Conservation (phyloP, 2,113 vertebrate genomes). For the Struthio camelus region DNA sequence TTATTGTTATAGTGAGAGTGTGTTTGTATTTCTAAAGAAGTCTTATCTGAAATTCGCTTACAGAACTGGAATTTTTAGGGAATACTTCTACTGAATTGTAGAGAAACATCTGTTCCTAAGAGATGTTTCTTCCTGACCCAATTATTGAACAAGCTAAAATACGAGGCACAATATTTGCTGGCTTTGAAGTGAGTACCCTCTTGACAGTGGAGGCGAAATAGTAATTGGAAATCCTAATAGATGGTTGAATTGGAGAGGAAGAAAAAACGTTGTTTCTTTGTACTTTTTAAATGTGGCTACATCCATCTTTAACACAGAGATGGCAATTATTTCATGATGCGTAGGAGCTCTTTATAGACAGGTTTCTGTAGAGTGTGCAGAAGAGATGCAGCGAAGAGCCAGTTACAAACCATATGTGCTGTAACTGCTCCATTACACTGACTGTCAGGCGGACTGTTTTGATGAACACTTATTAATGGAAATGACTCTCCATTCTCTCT, state of each 20-base stretch:
- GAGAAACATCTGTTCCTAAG: not conserved
- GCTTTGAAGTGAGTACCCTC: not conserved
- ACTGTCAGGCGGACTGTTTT: not conserved
- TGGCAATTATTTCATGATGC: not conserved
- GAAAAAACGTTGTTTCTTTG: not conserved
- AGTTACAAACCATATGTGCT: not conserved
- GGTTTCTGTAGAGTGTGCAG: not conserved
- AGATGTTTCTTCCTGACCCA: not conserved
- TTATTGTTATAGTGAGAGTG: not conserved
- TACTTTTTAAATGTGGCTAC: not conserved
- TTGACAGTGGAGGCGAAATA: not conserved
- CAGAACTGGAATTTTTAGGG: not conserved
- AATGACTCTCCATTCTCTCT: not conserved
- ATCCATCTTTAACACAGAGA: not conserved
- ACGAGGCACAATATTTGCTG: accelerated
- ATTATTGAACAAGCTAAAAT: not conserved
- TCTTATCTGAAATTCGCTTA: not conserved
- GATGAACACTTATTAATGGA: not conserved
- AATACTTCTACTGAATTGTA: not conserved
- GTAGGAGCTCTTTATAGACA: not conserved
- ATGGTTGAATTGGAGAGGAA: accelerated
- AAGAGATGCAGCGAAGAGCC: accelerated
- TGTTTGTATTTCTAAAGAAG: not conserved
- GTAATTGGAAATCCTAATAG: not conserved
- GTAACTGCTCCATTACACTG: not conserved